These are phyloP conservation scores for Nomada goodeniana DNA, from an alignment of 2,888 invertebrate genomes.

Conservation along the genomic window DNA sequence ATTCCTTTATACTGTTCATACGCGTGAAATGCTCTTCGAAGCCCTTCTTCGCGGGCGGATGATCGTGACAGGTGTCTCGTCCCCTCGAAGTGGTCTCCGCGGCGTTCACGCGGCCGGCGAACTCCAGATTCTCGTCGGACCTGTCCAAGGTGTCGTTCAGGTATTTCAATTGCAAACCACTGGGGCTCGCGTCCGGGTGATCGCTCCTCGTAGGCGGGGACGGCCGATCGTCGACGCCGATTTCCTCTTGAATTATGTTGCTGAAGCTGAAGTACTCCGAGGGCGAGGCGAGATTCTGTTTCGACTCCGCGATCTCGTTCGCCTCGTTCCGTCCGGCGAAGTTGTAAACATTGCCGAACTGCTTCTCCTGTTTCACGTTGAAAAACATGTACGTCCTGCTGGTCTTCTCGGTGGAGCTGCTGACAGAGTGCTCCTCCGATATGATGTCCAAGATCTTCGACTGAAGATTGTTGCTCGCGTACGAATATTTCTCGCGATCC, in stretches of 20 bases:
- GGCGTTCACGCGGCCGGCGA: background rate
- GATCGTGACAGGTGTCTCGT: background rate
- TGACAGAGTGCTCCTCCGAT: slow-evolving; percentile 75
- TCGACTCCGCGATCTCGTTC: slow-evolving; percentile 4
- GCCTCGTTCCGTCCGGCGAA: background rate
- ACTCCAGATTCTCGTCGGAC: slow-evolving; percentile 20
- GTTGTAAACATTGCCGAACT: background rate
- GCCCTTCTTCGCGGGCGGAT: background rate
- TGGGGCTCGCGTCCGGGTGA: background rate
- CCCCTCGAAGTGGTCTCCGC: background rate
- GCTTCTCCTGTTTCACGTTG: slow-evolving; percentile 51
- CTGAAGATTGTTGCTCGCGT: slow-evolving; percentile 60
- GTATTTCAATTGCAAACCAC: slow-evolving; percentile 2
- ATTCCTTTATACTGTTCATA: slow-evolving; percentile 13
- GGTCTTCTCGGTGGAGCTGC: slow-evolving; percentile 68
- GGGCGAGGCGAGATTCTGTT: slow-evolving; percentile 9
- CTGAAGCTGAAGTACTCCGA: slow-evolving; percentile 48
- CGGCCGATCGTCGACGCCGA: background rate
- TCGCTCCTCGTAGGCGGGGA: background rate
- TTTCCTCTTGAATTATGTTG: slow-evolving; percentile 27
- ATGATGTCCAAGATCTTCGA: slow-evolving; percentile 75
- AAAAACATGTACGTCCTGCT: slow-evolving; percentile 51
- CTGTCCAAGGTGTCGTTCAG: background rate
- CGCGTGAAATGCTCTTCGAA: slow-evolving; percentile 4
- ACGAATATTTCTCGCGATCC: slow-evolving; percentile 4